A percentile compares a stretch with the other conserved stretches of the same genome.
Evolutionary conservation across 37 sponge, comb jelly and placozoan species (phyloP).

Genomic region (Crambe crambe): DNA sequence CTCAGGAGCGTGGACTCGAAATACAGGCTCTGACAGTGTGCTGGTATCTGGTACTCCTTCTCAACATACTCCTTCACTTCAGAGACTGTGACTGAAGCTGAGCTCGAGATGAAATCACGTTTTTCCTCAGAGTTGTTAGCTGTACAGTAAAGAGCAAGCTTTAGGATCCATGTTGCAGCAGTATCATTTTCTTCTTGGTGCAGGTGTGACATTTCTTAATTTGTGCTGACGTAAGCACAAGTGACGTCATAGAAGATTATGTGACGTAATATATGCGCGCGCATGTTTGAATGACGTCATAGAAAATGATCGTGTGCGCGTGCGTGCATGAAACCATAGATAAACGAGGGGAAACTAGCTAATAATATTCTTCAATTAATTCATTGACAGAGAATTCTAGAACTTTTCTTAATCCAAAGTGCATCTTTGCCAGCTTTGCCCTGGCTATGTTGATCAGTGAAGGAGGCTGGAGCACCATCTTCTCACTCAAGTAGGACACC

Average conservation of each 20-base stretch:
- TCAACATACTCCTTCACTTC: neutral
- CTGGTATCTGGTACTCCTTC: neutral
- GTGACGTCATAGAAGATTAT: too few relatives aligned
- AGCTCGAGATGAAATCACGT: neutral
- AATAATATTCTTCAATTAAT: conserved; percentile 6
- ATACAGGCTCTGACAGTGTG: neutral
- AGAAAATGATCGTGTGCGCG: too few relatives aligned
- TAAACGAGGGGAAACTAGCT: too few relatives aligned
- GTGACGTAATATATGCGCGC: too few relatives aligned
- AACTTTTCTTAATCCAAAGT: conserved; percentile 32
- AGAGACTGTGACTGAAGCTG: neutral
- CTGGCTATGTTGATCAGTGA: conserved; percentile 11
- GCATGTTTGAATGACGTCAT: too few relatives aligned
- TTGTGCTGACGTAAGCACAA: too few relatives aligned
- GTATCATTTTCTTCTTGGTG: too few relatives aligned
- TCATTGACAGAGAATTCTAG: conserved; percentile 6
- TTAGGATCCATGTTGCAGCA: too few relatives aligned
- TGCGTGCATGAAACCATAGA: too few relatives aligned
- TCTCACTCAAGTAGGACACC: neutral
- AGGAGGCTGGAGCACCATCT: conserved; percentile 38
- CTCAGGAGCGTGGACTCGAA: neutral
- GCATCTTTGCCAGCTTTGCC: conserved; percentile 20
- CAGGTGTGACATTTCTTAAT: too few relatives aligned
- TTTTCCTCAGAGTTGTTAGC: neutral
- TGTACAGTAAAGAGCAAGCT: neutral